Evolutionary conservation across 2,888 invertebrate species (phyloP).

Genomic region (Boloria euphrosyne): DNA sequence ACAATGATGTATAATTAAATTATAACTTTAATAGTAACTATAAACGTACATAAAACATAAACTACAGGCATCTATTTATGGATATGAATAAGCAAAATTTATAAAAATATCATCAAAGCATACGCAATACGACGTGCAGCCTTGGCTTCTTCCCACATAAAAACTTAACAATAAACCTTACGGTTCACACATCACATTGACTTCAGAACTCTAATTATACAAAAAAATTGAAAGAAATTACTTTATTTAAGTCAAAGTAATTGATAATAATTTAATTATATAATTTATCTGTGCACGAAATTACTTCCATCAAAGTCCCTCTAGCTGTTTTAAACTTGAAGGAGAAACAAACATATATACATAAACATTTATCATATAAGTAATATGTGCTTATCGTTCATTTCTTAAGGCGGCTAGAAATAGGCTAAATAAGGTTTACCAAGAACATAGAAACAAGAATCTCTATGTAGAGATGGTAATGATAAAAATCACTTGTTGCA

Average conservation of each 20-base stretch:
- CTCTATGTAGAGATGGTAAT: background rate
- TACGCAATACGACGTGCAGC: slow-evolving; percentile 7
- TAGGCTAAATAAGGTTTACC: background rate
- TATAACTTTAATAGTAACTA: too few species aligned
- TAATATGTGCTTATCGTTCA: too few species aligned
- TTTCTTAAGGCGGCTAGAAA: background rate
- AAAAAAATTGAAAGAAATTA: background rate
- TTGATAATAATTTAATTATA: too few species aligned
- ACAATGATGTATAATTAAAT: too few species aligned
- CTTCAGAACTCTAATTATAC: background rate
- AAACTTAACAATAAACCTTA: slow-evolving; percentile 20
- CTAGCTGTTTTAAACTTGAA: too few species aligned
- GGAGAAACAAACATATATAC: too few species aligned
- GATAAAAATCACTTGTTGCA: background rate
- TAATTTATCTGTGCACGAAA: too few species aligned
- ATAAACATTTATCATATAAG: too few species aligned
- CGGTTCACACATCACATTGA: slow-evolving; percentile 11
- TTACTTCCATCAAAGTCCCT: too few species aligned
- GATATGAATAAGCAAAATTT: background rate
- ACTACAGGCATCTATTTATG: background rate
- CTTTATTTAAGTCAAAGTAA: background rate
- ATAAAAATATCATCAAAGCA: background rate
- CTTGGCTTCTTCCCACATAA: slow-evolving; percentile 26
- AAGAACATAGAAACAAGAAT: background rate
- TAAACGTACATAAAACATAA: background rate